These are phyloP conservation scores for Conistra vaccinii DNA, from an alignment of 2,888 invertebrate species.

Conservation along the genomic window DNA sequence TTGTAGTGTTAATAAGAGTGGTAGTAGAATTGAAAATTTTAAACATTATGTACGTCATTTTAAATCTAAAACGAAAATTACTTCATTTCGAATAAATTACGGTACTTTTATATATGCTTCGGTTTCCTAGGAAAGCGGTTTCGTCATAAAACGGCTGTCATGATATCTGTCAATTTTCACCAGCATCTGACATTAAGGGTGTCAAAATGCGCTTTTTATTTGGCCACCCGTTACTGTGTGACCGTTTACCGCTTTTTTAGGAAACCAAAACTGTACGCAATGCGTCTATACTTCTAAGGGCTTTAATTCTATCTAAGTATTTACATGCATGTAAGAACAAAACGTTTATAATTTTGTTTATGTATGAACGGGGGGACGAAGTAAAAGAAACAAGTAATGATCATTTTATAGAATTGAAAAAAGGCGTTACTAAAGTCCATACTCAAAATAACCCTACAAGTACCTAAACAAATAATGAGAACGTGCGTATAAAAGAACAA, in stretches of 20 bases:
- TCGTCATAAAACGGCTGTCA: too few relatives aligned
- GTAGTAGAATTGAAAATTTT: neutral
- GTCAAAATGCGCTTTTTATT: too few relatives aligned
- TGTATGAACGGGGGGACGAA: neutral
- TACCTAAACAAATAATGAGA: neutral
- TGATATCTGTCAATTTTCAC: neutral
- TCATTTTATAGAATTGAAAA: neutral
- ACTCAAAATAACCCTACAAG: neutral
- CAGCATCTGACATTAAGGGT: neutral
- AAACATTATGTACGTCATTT: neutral
- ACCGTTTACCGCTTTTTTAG: neutral
- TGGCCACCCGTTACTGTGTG: neutral
- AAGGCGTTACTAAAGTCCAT: neutral
- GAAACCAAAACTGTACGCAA: neutral
- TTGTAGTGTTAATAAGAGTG: slow-evolving; percentile 9
- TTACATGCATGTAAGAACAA: neutral
- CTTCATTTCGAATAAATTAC: neutral
- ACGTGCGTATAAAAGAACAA: neutral
- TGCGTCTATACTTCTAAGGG: neutral
- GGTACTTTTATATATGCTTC: too few relatives aligned
- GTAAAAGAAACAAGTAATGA: neutral
- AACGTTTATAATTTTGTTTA: neutral
- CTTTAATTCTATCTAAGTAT: neutral
- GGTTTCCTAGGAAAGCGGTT: neutral
- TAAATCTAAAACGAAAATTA: neutral